Evolutionary conservation across 1,140 invertebrate genomes (phyloP).

Genomic region (Hypsibius dujardini): DNA sequence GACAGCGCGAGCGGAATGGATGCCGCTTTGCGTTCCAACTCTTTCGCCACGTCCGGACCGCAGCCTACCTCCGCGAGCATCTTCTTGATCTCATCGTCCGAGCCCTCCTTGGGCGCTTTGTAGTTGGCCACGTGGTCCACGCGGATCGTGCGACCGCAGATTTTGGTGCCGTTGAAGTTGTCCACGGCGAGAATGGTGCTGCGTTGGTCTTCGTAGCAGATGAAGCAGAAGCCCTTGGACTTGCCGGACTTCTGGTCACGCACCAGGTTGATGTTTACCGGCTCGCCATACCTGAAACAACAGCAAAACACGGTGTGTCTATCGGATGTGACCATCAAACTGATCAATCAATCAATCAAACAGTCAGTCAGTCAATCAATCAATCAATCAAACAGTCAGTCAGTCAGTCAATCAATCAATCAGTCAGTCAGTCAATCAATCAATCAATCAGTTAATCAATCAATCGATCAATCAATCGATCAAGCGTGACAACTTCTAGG

Average conservation of each 20-base stretch:
- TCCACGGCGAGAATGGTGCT: constrained; percentile 88
- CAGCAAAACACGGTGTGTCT: constrained; percentile 12
- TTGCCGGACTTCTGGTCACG: constrained; percentile 85
- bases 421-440: too few species aligned
- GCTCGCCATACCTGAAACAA: constrained; percentile 68
- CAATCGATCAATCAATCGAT: too few species aligned
- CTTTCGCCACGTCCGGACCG: constrained; percentile 40
- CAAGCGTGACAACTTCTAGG: too few species aligned
- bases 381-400: too few species aligned
- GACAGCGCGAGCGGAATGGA: too few species aligned
- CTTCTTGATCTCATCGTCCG: constrained; percentile 61
- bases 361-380: not conserved
- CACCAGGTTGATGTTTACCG: constrained; percentile 88
- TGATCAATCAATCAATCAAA: constrained; percentile 21
- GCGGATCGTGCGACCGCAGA: constrained; percentile 46
- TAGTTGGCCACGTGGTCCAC: constrained; percentile 90
- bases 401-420: too few species aligned
- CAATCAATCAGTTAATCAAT: too few species aligned
- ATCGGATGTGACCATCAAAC: not conserved
- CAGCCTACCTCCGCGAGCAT: constrained; percentile 59
- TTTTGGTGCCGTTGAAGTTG: constrained; percentile 88
- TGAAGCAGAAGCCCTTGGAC: constrained; percentile 82
- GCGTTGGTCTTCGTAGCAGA: constrained; percentile 95
- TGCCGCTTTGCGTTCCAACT: not conserved
- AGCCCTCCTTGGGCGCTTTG: constrained; percentile 70